Evolutionary conservation across 1,140 invertebrate species (phyloP), one percentile per base, ranked within the genome.

Genomic region (Gryllus bimaculatus): DNA sequence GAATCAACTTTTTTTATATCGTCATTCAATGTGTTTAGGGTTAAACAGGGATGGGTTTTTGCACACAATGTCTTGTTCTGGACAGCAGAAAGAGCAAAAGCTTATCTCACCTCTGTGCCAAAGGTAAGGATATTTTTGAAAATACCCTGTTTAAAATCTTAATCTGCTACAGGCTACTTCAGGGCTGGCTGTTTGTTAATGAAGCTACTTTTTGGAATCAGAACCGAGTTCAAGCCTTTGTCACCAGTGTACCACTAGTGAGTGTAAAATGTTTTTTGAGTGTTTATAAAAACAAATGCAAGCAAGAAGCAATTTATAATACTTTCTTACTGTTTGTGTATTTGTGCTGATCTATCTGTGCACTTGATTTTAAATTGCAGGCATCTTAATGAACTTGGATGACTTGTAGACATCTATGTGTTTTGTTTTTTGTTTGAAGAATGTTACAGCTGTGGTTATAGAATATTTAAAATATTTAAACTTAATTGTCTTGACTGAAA

Each of bases 41-140:
- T 97, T 48, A 88, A 96, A 84, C 96, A 97, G 87, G 95, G 93
- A 26, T 98, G 96, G 96, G 87, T 96, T 86, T 96, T 97, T 83
- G 88, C 92, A 4, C 87, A 90, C 82, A 89, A 91, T 79, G 83
- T 86, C 10, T 80, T 85, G 26, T 93, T 92, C 83, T 96, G 94
- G 94, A 91, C 90, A 12, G 82, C 87, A 77, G 83, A 88, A 8
- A 89, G 91, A 84, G 91, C 92, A 1, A 84, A 92, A 83, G 88
- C 92, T 20, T 92, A 95, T 76, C 82, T 97, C 8, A 94, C 92
- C n/a, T 91, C 93, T n/a, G 91, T 96, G 8, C 94, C 95, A 10
- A 85, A 86, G 80, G 94, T 94, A 84, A 88, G 89, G 87, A 82
- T 39, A 78, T 39, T 39, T 39, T 73, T 12, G 78, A 13, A 79